Percentiles rank a stretch among this genome's conserved stretches.
phyloP scores from a whole-genome alignment of 2,113 vertebrate genomes.

The Gnathonemus echidnorhynchus region DNA sequence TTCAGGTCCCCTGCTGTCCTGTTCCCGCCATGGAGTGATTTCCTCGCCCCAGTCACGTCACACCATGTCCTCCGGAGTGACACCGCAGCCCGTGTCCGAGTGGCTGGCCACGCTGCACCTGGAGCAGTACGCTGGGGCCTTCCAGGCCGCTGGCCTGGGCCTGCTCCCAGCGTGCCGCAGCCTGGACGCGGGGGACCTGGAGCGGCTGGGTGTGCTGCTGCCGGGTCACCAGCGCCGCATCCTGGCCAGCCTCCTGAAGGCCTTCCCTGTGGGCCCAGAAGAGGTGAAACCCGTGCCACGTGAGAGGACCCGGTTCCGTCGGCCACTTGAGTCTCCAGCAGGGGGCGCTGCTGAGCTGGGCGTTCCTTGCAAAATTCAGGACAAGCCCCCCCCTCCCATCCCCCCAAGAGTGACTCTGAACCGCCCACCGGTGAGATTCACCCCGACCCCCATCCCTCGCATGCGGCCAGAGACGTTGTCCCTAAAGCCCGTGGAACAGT shows the following conservation, averaged over 20 bases:
- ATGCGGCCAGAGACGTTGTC: slow-evolving; percentile 30
- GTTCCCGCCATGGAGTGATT: slow-evolving; percentile 5
- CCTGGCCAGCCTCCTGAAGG: slow-evolving; percentile 70
- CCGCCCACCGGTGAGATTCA: slow-evolving; percentile 62
- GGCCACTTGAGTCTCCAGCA: background rate
- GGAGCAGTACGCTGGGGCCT: slow-evolving; percentile 72
- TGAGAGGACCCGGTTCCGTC: fast-evolving
- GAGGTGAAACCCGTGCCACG: slow-evolving; percentile 69
- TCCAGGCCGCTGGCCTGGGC: slow-evolving; percentile 55
- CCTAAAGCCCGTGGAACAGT: background rate
- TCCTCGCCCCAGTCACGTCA: background rate
- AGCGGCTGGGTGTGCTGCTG: slow-evolving; percentile 67
- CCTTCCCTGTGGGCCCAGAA: slow-evolving; percentile 25
- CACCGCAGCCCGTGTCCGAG: slow-evolving; percentile 45
- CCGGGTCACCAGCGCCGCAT: slow-evolving; percentile 83
- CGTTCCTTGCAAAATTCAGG: background rate
- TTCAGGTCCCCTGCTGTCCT: background rate
- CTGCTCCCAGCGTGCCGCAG: slow-evolving; percentile 61
- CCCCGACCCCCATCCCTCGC: background rate
- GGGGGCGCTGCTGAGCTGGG: background rate
- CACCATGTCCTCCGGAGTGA: slow-evolving; percentile 47
- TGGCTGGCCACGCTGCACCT: slow-evolving; percentile 77
- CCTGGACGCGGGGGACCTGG: slow-evolving; percentile 58
- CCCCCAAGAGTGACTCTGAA: slow-evolving; percentile 70
- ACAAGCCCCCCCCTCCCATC: slow-evolving; percentile 65